A percentile compares a stretch with the other conserved stretches of the same genome.
Conservation (phyloP, 37 sponge, comb jelly and placozoan genomes). For the Agelas oroides region DNA sequence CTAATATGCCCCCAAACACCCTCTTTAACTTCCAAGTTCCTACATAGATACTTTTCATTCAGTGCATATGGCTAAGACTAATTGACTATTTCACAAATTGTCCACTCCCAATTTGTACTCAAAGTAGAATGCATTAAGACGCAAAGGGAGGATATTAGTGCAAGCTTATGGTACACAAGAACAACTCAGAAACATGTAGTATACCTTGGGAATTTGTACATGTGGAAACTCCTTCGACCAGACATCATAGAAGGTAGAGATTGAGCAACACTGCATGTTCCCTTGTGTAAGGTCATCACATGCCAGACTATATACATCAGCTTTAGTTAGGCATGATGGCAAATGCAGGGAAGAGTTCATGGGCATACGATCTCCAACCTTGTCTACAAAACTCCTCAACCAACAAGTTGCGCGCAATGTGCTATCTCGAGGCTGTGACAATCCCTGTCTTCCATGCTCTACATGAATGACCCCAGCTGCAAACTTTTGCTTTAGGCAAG, state of each 20-base stretch:
- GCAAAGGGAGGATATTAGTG: too few species aligned
- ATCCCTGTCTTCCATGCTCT: not conserved
- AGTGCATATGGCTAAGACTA: too few species aligned
- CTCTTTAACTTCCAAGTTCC: too few species aligned
- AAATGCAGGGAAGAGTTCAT: not conserved
- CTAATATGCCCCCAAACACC: too few species aligned
- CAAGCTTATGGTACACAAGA: too few species aligned
- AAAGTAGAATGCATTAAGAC: too few species aligned
- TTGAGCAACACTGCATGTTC: not conserved
- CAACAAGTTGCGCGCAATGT: not conserved
- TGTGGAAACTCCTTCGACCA: not conserved
- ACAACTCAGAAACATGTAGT: too few species aligned
- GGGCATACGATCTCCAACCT: not conserved
- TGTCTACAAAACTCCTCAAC: not conserved
- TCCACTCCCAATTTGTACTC: too few species aligned
- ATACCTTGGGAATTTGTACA: not conserved
- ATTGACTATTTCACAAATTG: too few species aligned
- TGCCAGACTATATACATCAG: not conserved
- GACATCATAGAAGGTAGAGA: constrained; percentile 9
- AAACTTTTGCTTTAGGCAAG: not conserved
- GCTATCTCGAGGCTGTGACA: not conserved
- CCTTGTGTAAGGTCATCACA: constrained; percentile 5
- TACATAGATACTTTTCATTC: too few species aligned
- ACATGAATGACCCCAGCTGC: not conserved
- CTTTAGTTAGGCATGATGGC: constrained; percentile 1